Evolutionary conservation across 2,888 invertebrate genomes (phyloP).

Genomic region (Pyralis farinalis): DNA sequence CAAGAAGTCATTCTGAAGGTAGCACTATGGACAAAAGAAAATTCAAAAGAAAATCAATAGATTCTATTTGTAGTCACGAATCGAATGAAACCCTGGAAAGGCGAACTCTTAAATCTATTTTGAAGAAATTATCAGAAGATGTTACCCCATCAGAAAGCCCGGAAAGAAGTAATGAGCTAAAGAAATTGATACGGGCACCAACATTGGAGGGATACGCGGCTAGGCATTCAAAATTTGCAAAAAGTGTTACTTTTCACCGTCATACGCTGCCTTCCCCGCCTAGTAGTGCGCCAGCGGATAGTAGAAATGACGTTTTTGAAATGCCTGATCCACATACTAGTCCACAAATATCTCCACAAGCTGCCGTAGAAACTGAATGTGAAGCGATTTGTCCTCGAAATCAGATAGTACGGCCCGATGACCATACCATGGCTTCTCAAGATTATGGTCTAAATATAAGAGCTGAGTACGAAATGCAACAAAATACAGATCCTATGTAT

Average conservation of each 20-base stretch:
- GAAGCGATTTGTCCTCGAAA: constrained; percentile 30
- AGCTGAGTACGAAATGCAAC: constrained; percentile 48
- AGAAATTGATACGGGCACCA: constrained; percentile 88
- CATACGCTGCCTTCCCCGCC: constrained; percentile 92
- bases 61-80: constrained; percentile 59
- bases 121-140: constrained; percentile 90
- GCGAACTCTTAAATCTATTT: constrained; percentile 90
- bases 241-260: constrained; percentile 93
- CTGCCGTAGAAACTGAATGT: constrained; percentile 26
- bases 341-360: constrained; percentile 32
- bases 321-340: constrained; percentile 45
- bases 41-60: constrained; percentile 65
- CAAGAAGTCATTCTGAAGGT: constrained; percentile 90
- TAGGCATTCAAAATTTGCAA: constrained; percentile 92
- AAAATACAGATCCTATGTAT: constrained; percentile 50
- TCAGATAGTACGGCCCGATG: constrained; percentile 33
- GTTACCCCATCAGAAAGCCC: constrained; percentile 72
- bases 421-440: constrained; percentile 27
- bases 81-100: constrained; percentile 92
- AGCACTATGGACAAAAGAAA: constrained; percentile 85
- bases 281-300: constrained; percentile 64
- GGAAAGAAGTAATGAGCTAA: constrained; percentile 81
- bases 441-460: constrained; percentile 45
- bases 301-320: constrained; percentile 50
- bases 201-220: constrained; percentile 94